Base-by-base conservation (phyloP, 53 echinoderm and acorn worm genomes). In the Antedon mediterranea region DNA sequence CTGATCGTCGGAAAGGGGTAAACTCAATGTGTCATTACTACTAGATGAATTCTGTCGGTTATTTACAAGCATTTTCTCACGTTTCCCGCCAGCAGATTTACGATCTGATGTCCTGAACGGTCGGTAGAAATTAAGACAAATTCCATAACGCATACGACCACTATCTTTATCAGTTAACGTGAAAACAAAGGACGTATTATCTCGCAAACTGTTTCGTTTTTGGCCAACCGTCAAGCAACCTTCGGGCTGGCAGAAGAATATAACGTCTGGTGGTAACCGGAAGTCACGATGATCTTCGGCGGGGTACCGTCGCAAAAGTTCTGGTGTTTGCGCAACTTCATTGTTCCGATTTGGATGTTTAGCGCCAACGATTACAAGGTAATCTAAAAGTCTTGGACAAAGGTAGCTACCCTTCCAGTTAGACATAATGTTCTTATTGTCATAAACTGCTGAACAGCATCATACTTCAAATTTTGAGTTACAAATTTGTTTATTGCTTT, bases 161-260 rank as follows among this genome's bases (percentile, higher is more conserved):
- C 89, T 87, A 78, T 95, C 95, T 80, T 95, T 91, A 43, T 95
- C 91, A 0, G 95, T 95, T 31, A 95, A 84, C 0, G 91, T 95
- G 79, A 95, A 95, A 37, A 91, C 89, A 75, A 95, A 95, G 0
- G 97, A 95, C 29, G 89, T 92, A 76, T 89, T 95, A 57, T 91
- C 91, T 31, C 91, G 73, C 73, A 92, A 78, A 42, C 89, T 92
- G 32, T 87, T 79, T 28, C 88, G 85, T 57, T 87, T 92, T 75
- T 92, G 97, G 8, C 92, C 89, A 29, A 95, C 88, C 0, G 89
- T 95, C 30, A 92, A 77, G 37, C 97, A 92, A 29, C 89, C 91
- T 77, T 95, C 91, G 18, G 91, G 97, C 30, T 95, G 95, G 77
- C 89, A 92, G 74, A 95, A 95, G 81, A 89, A 95, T 0, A 95